Conservation (phyloP, 2,113 vertebrate genomes). For the Pterocles gutturalis region DNA sequence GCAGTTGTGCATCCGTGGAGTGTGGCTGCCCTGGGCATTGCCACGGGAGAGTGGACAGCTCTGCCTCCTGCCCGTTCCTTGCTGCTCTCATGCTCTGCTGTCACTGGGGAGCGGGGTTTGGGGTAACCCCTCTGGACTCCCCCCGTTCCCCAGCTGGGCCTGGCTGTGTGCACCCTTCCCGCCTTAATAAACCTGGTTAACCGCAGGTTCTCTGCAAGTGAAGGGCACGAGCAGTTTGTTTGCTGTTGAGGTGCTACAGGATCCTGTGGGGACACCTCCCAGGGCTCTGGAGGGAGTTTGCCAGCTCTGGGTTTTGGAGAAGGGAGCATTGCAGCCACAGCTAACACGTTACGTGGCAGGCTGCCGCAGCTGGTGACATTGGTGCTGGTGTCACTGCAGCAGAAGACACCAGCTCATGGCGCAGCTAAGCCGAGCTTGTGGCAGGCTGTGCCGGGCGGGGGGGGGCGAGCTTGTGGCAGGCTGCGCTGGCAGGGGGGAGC, state of each 20-base stretch:
- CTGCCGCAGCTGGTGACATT: rapidly evolving
- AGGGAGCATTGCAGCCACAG: background rate
- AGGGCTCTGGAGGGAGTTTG: no score
- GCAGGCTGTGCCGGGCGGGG: no score
- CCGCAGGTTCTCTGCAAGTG: background rate
- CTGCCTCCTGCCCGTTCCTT: rapidly evolving
- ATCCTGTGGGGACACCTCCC: rapidly evolving
- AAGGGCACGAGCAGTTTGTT: background rate
- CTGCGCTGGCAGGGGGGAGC: background rate
- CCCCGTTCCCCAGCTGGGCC: background rate
- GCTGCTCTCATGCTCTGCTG: background rate
- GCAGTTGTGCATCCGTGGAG: background rate
- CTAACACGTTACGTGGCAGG: rapidly evolving
- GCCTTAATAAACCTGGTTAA: background rate
- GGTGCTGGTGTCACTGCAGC: background rate
- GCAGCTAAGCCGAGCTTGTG: background rate
- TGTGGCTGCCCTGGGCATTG: rapidly evolving
- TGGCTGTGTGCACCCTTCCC: background rate
- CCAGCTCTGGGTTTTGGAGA: background rate
- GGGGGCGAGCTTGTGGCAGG: background rate
- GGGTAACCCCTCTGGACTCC: no score
- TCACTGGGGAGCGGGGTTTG: background rate
- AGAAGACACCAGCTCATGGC: rapidly evolving
- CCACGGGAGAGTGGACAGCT: background rate
- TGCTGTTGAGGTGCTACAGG: background rate